Percentiles rank a stretch among this genome's conserved stretches.
Evolutionary conservation across 2,113 vertebrate species (phyloP).

Genomic region (Cyanoliseus patagonus): DNA sequence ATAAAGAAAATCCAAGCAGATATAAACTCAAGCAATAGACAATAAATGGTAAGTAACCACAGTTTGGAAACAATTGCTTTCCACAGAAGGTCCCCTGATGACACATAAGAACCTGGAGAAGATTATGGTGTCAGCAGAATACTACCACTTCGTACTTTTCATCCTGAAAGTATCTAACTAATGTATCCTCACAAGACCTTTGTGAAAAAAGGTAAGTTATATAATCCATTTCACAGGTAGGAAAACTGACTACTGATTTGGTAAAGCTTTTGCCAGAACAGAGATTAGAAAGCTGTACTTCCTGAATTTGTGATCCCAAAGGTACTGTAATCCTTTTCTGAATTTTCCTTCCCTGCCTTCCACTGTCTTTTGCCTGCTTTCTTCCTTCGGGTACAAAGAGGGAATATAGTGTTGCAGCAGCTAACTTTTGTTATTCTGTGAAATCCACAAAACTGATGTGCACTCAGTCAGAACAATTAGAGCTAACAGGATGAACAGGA

Average conservation of each 20-base stretch:
- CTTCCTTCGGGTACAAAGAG: background rate
- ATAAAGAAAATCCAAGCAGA: background rate
- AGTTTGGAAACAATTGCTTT: background rate
- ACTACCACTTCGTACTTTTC: background rate
- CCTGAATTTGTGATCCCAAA: background rate
- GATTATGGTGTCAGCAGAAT: background rate
- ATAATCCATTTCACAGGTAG: background rate
- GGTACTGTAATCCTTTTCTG: background rate
- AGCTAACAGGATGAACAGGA: background rate
- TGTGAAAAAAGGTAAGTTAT: background rate
- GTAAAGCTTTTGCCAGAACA: background rate
- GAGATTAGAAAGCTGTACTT: background rate
- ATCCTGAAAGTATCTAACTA: background rate
- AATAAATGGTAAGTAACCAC: background rate
- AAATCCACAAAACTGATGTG: background rate
- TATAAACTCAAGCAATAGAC: background rate
- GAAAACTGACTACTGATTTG: background rate
- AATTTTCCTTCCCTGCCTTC: background rate
- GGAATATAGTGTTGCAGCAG: background rate
- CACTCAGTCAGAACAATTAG: background rate
- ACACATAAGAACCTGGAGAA: background rate
- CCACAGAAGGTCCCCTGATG: background rate
- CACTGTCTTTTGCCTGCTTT: background rate
- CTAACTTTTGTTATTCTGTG: background rate
- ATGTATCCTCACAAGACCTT: background rate